Percentiles rank a stretch among this genome's conserved stretches.
Conservation (phyloP, 2,888 invertebrate species). For the Alloscopus bannaensis region DNA sequence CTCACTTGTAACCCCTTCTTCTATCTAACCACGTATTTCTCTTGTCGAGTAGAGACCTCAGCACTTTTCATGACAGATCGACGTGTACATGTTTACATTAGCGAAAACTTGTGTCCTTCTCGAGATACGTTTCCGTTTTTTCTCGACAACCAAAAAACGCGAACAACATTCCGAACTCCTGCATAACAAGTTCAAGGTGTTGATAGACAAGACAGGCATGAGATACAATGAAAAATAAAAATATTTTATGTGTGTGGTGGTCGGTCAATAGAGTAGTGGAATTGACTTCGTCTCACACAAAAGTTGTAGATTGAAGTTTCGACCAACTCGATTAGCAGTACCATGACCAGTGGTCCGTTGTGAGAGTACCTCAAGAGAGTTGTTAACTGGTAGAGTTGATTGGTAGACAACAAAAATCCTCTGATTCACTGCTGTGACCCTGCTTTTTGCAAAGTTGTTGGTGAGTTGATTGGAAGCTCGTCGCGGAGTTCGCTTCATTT, state of each 20-base stretch:
- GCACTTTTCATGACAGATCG: no score
- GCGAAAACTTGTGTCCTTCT: no score
- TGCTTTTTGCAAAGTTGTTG: slow-evolving; percentile 20
- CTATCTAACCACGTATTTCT: no score
- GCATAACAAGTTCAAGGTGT: slow-evolving; percentile 40
- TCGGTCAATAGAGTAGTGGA: slow-evolving; percentile 41
- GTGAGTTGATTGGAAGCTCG: slow-evolving; percentile 37
- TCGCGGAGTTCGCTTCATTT: slow-evolving; percentile 46
- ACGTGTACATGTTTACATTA: no score
- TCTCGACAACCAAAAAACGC: not conserved
- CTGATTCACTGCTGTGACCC: slow-evolving; percentile 26
- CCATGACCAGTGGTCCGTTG: slow-evolving; percentile 48
- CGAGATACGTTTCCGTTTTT: slow-evolving; percentile 12
- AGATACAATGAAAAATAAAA: slow-evolving; percentile 6
- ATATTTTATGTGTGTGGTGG: slow-evolving; percentile 7
- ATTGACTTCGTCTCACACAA: not conserved
- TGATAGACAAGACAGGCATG: not conserved
- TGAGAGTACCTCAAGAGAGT: slow-evolving; percentile 23
- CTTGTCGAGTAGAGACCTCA: no score
- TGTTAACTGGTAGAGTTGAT: slow-evolving; percentile 36
- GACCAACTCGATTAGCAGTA: slow-evolving; percentile 45
- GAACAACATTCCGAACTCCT: slow-evolving; percentile 7
- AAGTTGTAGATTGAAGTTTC: no score
- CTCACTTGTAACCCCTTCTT: no score
- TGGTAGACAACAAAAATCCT: slow-evolving; percentile 34